phyloP scores from a whole-genome alignment of 2,888 invertebrate species.

The Oligia latruncula region DNA sequence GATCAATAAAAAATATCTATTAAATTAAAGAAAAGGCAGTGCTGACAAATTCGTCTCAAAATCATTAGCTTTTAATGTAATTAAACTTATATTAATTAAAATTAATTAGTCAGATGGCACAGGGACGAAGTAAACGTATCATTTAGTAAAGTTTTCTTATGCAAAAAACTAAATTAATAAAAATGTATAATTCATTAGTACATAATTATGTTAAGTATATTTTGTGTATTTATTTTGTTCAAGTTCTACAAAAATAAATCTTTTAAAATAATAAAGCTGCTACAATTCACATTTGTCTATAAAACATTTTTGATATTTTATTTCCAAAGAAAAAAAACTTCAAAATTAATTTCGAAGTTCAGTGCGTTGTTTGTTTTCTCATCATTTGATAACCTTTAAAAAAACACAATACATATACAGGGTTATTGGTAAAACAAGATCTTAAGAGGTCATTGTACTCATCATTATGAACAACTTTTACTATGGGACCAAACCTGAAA shows the following conservation, averaged over 20 bases:
- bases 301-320: neutral
- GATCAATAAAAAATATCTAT: neutral
- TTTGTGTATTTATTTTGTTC: slow-evolving; percentile 34
- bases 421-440: no score
- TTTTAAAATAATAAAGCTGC: slow-evolving; percentile 49
- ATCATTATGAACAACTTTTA: no score
- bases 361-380: slow-evolving; percentile 21
- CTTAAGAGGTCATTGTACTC: no score
- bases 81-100: slow-evolving; percentile 32
- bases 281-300: slow-evolving; percentile 33
- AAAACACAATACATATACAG: neutral
- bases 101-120: slow-evolving; percentile 57
- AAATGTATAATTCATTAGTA: slow-evolving; percentile 39
- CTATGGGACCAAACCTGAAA: no score
- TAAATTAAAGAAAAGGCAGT: slow-evolving; percentile 51
- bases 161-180: slow-evolving; percentile 34
- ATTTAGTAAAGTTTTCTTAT: slow-evolving; percentile 29
- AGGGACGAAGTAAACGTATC: slow-evolving; percentile 25
- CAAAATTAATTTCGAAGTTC: slow-evolving; percentile 18
- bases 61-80: slow-evolving; percentile 18
- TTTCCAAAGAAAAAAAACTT: no score
- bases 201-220: slow-evolving; percentile 15
- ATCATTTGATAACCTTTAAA: neutral
- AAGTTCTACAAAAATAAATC: slow-evolving; percentile 18
- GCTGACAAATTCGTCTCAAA: slow-evolving; percentile 29